Conservation (phyloP, 2,797 vertebrate genomes). For the Austrolebias charrua region DNA sequence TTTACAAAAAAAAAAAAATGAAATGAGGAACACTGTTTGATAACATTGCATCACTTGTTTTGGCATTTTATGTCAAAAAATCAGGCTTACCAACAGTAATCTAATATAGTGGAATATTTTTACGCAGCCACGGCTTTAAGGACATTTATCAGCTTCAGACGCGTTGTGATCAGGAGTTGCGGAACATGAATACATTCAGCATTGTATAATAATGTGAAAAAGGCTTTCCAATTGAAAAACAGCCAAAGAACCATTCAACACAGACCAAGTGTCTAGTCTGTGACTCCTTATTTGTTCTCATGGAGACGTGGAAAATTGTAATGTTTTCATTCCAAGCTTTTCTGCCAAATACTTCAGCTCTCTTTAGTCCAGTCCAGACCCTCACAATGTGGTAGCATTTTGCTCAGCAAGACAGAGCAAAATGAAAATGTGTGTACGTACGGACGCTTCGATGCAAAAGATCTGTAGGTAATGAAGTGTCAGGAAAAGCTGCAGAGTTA, state of each 20-base stretch:
- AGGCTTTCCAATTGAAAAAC: slow-evolving; percentile 67
- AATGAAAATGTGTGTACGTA: slow-evolving; percentile 54
- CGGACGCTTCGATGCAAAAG: slow-evolving; percentile 29
- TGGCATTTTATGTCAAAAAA: slow-evolving; percentile 41
- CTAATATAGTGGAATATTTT: slow-evolving; percentile 55
- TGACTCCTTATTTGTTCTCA: slow-evolving; percentile 80
- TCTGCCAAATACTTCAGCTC: slow-evolving; percentile 74
- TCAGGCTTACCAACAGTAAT: slow-evolving; percentile 28
- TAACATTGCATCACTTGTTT: slow-evolving; percentile 24
- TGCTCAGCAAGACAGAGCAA: slow-evolving; percentile 44
- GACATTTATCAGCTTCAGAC: slow-evolving; percentile 63
- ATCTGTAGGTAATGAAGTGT: slow-evolving; percentile 28
- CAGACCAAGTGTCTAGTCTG: slow-evolving; percentile 72
- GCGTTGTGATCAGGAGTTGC: slow-evolving; percentile 58
- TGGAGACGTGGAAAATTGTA: slow-evolving; percentile 80
- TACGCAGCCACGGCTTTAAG: slow-evolving; percentile 48
- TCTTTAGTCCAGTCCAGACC: slow-evolving; percentile 58
- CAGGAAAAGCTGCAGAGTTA: not conserved
- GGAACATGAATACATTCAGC: slow-evolving; percentile 61
- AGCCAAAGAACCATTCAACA: slow-evolving; percentile 71
- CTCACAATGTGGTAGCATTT: slow-evolving; percentile 67
- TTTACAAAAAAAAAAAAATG: slow-evolving; percentile 16
- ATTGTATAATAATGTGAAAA: slow-evolving; percentile 72
- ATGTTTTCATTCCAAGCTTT: slow-evolving; percentile 78
- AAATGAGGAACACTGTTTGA: slow-evolving; percentile 27